Percentiles rank a stretch among this genome's conserved stretches.
These are phyloP conservation scores for Phyllotreta striolata DNA, from an alignment of 2,888 invertebrate genomes.

Conservation along the genomic window DNA sequence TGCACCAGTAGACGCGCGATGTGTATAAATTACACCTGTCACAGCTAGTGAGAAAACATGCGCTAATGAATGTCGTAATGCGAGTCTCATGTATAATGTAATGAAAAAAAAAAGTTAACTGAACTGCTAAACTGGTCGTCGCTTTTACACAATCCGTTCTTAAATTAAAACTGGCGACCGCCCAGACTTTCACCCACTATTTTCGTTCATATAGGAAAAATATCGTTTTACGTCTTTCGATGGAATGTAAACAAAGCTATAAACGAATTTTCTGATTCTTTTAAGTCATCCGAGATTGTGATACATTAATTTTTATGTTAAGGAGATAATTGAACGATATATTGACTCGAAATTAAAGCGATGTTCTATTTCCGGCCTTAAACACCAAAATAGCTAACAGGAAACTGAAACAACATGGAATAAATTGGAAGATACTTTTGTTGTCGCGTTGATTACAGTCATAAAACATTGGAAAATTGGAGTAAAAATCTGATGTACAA, in stretches of 20 bases:
- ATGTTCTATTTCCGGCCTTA: no score
- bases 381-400: no score
- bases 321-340: constrained; percentile 1
- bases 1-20: constrained; percentile 13
- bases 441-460: no score
- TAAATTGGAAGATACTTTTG: no score
- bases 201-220: constrained; percentile 12
- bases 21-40: constrained; percentile 37
- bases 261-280: constrained; percentile 2
- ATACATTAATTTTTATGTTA: neutral
- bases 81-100: constrained; percentile 35
- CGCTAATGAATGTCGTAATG: constrained; percentile 40
- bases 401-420: no score
- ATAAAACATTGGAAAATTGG: no score
- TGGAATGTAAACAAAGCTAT: constrained; percentile 19
- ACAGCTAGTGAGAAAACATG: constrained; percentile 34
- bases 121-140: constrained; percentile 17
- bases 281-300: neutral
- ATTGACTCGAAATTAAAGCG: neutral
- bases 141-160: constrained; percentile 23
- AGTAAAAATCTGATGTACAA: no score
- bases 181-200: constrained; percentile 29
- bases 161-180: constrained; percentile 35
- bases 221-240: constrained; percentile 15
- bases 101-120: constrained; percentile 24